Evolutionary conservation across 1,140 invertebrate species (phyloP).

Genomic region (Drosophila pandora): DNA sequence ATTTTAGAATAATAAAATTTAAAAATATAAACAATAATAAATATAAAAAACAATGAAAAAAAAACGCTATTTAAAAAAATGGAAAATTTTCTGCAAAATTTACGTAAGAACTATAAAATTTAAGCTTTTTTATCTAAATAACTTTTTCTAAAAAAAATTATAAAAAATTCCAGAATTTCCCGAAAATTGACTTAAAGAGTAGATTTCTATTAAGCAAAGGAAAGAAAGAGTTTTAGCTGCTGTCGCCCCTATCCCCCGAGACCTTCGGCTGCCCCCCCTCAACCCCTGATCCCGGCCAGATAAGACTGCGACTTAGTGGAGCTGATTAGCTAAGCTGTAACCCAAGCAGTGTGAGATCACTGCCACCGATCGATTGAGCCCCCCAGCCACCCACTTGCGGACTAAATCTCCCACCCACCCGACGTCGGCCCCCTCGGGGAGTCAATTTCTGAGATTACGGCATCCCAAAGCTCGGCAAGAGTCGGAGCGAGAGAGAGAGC

Average conservation of each 20-base stretch:
- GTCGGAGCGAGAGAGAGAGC: not conserved
- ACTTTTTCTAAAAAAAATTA: too few species aligned
- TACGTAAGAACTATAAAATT: too few species aligned
- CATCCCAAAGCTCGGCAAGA: conserved; percentile 16
- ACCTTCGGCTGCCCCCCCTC: not conserved
- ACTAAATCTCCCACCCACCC: not conserved
- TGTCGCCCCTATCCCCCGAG: not conserved
- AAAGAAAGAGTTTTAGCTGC: not conserved
- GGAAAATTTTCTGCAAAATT: too few species aligned
- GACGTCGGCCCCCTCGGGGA: not conserved
- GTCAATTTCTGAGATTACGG: conserved; percentile 5
- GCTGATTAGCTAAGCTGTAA: conserved; percentile 19
- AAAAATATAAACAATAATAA: too few species aligned
- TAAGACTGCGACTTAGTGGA: conserved; percentile 18
- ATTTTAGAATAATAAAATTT: too few species aligned
- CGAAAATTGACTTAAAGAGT: too few species aligned
- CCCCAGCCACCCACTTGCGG: conserved; percentile 2
- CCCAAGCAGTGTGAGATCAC: conserved; percentile 39
- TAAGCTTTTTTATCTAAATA: too few species aligned
- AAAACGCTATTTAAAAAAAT: too few species aligned
- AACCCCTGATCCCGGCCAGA: not conserved
- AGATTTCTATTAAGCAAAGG: not conserved
- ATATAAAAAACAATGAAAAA: too few species aligned
- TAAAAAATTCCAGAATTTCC: too few species aligned
- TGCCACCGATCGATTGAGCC: conserved; percentile 34